Evolutionary conservation across 2,113 vertebrate species (phyloP), one percentile per base, ranked within the genome.

Genomic region (Chaetops frenatus): DNA sequence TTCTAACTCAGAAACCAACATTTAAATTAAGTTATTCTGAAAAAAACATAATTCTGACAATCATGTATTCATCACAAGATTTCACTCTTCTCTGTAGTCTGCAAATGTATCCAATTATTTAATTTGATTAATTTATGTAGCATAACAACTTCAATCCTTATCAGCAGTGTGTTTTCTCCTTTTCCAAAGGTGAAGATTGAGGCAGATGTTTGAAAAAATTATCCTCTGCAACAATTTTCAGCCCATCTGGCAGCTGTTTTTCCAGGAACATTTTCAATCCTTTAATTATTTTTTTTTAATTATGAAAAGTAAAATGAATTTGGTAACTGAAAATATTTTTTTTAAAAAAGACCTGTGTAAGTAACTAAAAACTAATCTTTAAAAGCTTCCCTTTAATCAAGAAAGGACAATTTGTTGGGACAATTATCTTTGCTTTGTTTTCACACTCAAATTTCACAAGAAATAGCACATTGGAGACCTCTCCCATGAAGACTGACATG

Each of bases 161-260:
- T 11, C 51, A 92, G 15, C 21, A 61, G 7, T 35, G 15, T 50
- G 19, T 72, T 82, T 40, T 86, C 33, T 62, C 35, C 20, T 85
- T 36, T 50, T 65, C 16, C 48, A 88, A 90, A 83, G 77, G 62
- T 73, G 42, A 72, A 65, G 45, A 88, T 19, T 82, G 62, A 90
- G 31, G 48, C 70, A 95, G 82, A 44, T 80, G 50, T 73, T 88
- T 53, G 61, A 77, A 85, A 88, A 81, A 88, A 92, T 79, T 8
- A 53, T 81, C 33, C 6, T 58, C 16, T 65, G 45, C 28, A 80
- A 74, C n/a, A 80, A 21, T 48, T 86, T 94, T 80, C 66, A 79
- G 57, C 28, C 42, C 66, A 85, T 81, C 48, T 90, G 92, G 48
- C 71, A 88, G 45, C 18, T 64, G 22, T 70, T 83, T 78, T 44